A percentile compares a stretch with the other conserved stretches of the same genome.
Conservation (phyloP, 2,797 vertebrate species). For the Microchirus variegatus region DNA sequence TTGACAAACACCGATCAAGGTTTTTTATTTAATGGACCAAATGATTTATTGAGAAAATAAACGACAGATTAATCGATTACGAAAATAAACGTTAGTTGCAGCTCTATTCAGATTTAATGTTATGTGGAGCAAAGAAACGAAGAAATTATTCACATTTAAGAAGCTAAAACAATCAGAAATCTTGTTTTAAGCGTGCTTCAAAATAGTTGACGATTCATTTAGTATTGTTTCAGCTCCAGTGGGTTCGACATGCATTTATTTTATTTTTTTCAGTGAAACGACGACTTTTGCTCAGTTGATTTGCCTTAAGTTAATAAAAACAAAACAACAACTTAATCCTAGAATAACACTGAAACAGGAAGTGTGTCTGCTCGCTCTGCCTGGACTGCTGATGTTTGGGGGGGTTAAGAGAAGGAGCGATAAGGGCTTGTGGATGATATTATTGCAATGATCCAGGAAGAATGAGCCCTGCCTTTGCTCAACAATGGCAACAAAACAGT, state of each 20-base stretch:
- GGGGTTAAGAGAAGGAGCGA: conserved; percentile 19
- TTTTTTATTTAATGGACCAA: too few species aligned
- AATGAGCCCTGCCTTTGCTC: conserved; percentile 46
- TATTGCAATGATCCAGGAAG: conserved; percentile 20
- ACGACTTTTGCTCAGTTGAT: conserved; percentile 14
- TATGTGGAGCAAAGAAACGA: too few species aligned
- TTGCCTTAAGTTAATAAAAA: conserved; percentile 73
- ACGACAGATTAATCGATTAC: too few species aligned
- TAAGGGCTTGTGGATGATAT: conserved; percentile 57
- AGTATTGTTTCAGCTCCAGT: too few species aligned
- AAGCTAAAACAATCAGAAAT: too few species aligned
- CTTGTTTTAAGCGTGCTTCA: too few species aligned
- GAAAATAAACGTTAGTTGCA: too few species aligned
- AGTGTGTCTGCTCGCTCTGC: conserved; percentile 62
- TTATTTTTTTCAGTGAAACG: conserved; percentile 16
- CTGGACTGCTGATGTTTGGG: conserved; percentile 41
- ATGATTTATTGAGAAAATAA: too few species aligned
- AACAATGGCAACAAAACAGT: conserved; percentile 69
- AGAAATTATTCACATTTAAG: too few species aligned
- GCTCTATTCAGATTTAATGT: too few species aligned
- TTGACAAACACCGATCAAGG: too few species aligned
- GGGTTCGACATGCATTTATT: conserved; percentile 24
- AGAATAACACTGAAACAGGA: conserved; percentile 52
- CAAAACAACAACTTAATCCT: conserved; percentile 37
- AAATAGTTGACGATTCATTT: too few species aligned